Percentiles rank a stretch among this genome's conserved stretches.
Evolutionary conservation across 1,140 invertebrate species (phyloP).

Genomic region (Elysia chlorotica): DNA sequence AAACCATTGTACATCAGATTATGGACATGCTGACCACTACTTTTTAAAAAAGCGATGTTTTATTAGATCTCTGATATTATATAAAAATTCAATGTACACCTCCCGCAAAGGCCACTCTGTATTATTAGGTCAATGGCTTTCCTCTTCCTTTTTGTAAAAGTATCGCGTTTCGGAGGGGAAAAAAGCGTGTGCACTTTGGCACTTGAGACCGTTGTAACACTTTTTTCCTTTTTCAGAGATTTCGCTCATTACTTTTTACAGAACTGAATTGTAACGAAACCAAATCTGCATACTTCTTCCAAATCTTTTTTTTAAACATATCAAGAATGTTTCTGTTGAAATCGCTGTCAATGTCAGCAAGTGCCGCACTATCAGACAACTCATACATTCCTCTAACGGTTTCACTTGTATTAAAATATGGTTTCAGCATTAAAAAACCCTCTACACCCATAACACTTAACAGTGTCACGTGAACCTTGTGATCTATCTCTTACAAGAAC

Average conservation of each 20-base stretch:
- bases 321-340: slow-evolving; percentile 17
- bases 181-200: no score
- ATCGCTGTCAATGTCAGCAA: not conserved
- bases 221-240: slow-evolving; percentile 11
- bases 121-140: no score
- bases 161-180: no score
- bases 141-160: no score
- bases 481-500: slow-evolving; percentile 19
- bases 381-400: not conserved
- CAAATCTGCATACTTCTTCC: slow-evolving; percentile 14
- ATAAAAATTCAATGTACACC: no score
- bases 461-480: slow-evolving; percentile 7
- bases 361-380: not conserved
- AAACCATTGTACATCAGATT: no score
- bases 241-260: slow-evolving; percentile 22
- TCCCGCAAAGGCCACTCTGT: no score
- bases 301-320: slow-evolving; percentile 25
- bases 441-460: slow-evolving; percentile 23
- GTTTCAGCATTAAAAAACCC: slow-evolving; percentile 8
- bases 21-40: no score
- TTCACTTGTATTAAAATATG: slow-evolving; percentile 10
- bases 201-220: no score
- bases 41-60: no score
- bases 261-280: slow-evolving; percentile 10
- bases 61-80: no score